Evolutionary conservation across 1,140 invertebrate species (phyloP).

Genomic region (Sinonovacula constricta): DNA sequence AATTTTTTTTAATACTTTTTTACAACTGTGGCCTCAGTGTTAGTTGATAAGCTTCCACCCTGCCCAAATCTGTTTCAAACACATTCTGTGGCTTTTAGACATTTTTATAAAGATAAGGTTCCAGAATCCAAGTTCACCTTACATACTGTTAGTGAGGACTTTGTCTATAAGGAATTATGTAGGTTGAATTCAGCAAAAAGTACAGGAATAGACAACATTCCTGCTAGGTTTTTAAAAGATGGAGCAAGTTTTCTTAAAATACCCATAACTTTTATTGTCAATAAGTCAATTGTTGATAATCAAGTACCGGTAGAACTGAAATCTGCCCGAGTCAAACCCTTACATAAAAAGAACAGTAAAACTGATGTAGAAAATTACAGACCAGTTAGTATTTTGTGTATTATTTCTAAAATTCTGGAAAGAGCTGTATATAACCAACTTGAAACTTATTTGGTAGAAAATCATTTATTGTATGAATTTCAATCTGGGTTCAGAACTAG

Average conservation of each 20-base stretch:
- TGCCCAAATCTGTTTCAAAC: background rate
- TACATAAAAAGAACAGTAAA: background rate
- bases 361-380: slow-evolving; percentile 15
- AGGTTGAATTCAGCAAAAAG: too few relatives aligned
- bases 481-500: too few relatives aligned
- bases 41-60: slow-evolving; percentile 3
- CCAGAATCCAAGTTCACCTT: too few relatives aligned
- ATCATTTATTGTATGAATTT: too few relatives aligned
- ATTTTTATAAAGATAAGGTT: slow-evolving; percentile 11
- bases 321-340: background rate
- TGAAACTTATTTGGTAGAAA: too few relatives aligned
- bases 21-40: slow-evolving; percentile 1
- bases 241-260: slow-evolving; percentile 7
- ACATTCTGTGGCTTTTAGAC: background rate
- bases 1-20: slow-evolving; percentile 21
- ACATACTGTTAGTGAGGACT: too few relatives aligned
- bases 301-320: background rate
- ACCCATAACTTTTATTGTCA: slow-evolving; percentile 25
- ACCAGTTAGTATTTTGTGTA: slow-evolving; percentile 23
- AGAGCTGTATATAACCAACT: background rate
- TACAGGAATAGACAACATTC: slow-evolving; percentile 18
- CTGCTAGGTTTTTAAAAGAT: slow-evolving; percentile 10
- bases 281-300: slow-evolving; percentile 15
- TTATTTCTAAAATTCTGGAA: slow-evolving; percentile 23
- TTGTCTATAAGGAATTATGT: too few relatives aligned